These are phyloP conservation scores for Triops longicaudatus DNA, from an alignment of 1,140 invertebrate species.

Conservation along the genomic window DNA sequence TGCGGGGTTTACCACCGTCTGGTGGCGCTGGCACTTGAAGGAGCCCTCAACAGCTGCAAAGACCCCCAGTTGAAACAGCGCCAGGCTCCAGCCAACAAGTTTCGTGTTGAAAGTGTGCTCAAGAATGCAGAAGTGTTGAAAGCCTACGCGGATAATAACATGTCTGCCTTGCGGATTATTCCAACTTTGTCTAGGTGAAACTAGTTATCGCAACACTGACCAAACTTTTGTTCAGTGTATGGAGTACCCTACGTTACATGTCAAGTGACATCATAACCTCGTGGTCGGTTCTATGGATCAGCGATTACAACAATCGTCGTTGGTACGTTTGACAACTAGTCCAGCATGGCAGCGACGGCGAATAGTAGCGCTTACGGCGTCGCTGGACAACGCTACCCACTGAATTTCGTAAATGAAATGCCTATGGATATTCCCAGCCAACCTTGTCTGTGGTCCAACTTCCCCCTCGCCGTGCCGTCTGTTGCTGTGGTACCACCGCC, in stretches of 20 bases:
- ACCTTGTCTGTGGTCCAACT: slow-evolving; percentile 2
- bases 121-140: not conserved
- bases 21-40: not conserved
- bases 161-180: no score
- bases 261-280: no score
- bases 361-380: not conserved
- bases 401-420: not conserved
- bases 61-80: not conserved
- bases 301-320: not conserved
- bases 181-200: no score
- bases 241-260: no score
- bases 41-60: not conserved
- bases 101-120: not conserved
- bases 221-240: no score
- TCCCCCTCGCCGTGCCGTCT: not conserved
- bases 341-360: not conserved
- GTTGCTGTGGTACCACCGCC: slow-evolving; percentile 9
- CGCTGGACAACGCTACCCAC: not conserved
- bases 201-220: no score
- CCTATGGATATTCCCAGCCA: not conserved
- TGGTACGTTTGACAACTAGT: not conserved
- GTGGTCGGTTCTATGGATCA: not conserved
- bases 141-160: not conserved
- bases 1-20: not conserved
- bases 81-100: not conserved